Conservation (phyloP, 2,797 vertebrate species). For the Lepus townsendii region DNA sequence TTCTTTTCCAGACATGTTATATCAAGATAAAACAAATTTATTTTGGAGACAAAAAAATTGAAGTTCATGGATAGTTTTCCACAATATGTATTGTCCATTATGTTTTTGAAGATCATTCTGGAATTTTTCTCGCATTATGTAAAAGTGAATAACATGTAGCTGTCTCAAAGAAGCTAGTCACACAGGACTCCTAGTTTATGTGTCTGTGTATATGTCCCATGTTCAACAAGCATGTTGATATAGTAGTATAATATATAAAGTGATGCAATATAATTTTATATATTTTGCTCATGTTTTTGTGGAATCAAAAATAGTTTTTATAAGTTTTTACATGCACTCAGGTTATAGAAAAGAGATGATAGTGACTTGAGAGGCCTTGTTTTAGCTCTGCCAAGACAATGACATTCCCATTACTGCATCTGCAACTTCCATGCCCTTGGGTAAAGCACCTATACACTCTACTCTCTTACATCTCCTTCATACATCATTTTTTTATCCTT, state of each 20-base stretch:
- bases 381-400: background rate
- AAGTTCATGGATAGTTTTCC: no score
- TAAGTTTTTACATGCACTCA: background rate
- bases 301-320: background rate
- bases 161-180: background rate
- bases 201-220: no score
- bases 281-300: background rate
- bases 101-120: no score
- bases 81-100: no score
- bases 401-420: background rate
- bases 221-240: no score
- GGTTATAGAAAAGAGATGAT: background rate
- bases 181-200: background rate
- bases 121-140: background rate
- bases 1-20: no score
- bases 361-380: rapidly evolving
- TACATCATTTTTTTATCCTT: background rate
- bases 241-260: no score
- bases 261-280: background rate
- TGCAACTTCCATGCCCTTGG: background rate
- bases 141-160: background rate
- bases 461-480: background rate
- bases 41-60: no score
- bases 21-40: no score
- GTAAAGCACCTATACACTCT: background rate